Evolutionary conservation across 2,888 invertebrate species (phyloP), one percentile per base, ranked within the genome.

Genomic region (Campoplex nolae): DNA sequence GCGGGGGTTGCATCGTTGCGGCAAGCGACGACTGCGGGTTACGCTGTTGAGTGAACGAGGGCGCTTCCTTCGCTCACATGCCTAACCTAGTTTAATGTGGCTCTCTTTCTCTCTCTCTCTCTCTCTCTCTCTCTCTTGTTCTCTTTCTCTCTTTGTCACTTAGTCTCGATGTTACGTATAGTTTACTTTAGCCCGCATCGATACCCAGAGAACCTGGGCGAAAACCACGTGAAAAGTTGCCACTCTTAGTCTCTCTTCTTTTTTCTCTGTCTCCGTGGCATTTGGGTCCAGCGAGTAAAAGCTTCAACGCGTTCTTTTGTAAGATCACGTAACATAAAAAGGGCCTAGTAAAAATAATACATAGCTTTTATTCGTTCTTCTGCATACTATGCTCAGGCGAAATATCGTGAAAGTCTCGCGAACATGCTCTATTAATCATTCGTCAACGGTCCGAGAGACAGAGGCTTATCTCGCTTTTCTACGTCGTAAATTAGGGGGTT

Each of bases 51-150:
- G 35, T 45, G 38, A 71, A 65, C 18, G 11, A 7, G 54, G 51
- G 48, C 58, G 62, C 16, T 23, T 28, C 70, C 48, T 58, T 38
- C 54, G 35, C 54, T 74, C 35, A 38, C 79, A 74, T 83, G 75
- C 68, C 65, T 83, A 80, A 79, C 83, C 71, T 54, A 76, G 80
- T 83, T 80, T 73, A 73, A 70, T 70, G 75, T 65, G 68, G 65
- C 76, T 48, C 70, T 78, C 76, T 73, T 67, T 74, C 68, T 38
- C 38, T 38, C 67, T 68, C 42, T 68, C 42, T 58, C 56, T 56
- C 56, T 28, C 28, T 23, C 48, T 28, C 71, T 74, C 38, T 68
- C 45, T 45, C 23, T 23, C 23, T 23, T 23, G 23, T 23, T 23
- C 23, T 68, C 9, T 2, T n/a, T 68, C 42, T 3, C 45, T 35